Percentiles rank a stretch among this genome's conserved stretches.
These are phyloP conservation scores for Allophyes oxyacanthae DNA, from an alignment of 2,888 invertebrate genomes.

Conservation along the genomic window DNA sequence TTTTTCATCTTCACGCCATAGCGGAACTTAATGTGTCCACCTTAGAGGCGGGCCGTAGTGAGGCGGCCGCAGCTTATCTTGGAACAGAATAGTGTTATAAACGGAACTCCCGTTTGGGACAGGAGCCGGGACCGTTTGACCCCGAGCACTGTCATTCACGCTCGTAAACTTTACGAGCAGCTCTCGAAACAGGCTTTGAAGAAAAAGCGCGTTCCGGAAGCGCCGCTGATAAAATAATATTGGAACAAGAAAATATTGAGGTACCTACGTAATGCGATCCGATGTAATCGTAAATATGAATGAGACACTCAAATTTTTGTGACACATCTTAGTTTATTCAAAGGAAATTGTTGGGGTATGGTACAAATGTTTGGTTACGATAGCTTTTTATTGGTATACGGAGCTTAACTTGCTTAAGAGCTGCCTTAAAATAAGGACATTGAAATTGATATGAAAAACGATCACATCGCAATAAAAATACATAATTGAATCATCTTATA, in stretches of 20 bases:
- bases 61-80: slow-evolving; percentile 58
- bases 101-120: slow-evolving; percentile 64
- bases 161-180: slow-evolving; percentile 73
- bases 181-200: slow-evolving; percentile 62
- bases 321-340: slow-evolving; percentile 46
- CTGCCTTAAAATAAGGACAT: background rate
- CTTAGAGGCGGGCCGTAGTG: slow-evolving; percentile 37
- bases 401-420: background rate
- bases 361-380: background rate
- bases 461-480: too few relatives aligned
- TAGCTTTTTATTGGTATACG: slow-evolving; percentile 1
- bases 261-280: slow-evolving; percentile 63
- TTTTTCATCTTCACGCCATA: slow-evolving; percentile 47
- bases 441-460: background rate
- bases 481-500: too few relatives aligned
- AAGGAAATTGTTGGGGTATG: slow-evolving; percentile 24
- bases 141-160: slow-evolving; percentile 61
- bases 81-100: slow-evolving; percentile 64
- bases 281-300: slow-evolving; percentile 67
- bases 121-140: slow-evolving; percentile 60
- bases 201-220: slow-evolving; percentile 62
- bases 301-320: slow-evolving; percentile 65
- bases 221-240: slow-evolving; percentile 65
- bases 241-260: slow-evolving; percentile 66
- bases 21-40: slow-evolving; percentile 44